Percentiles rank a stretch among this genome's conserved stretches.
Conservation (phyloP, 2,888 invertebrate species). For the Leptinotarsa rubiginosa region DNA sequence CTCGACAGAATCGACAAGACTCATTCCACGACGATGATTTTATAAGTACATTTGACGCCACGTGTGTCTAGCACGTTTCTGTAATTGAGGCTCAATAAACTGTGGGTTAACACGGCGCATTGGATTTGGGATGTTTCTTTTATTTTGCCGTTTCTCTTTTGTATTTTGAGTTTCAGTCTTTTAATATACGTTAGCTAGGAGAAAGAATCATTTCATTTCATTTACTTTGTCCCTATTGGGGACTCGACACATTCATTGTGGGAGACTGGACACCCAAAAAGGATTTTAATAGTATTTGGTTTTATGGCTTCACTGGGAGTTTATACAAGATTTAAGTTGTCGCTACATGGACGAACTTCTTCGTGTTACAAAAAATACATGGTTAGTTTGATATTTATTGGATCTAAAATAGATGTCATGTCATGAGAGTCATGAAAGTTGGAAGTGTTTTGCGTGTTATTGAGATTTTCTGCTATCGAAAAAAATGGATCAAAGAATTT, state of each 20-base stretch:
- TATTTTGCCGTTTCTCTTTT: background rate
- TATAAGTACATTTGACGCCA: constrained; percentile 42
- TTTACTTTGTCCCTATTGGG: background rate
- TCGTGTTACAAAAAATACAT: no score
- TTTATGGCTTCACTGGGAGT: background rate
- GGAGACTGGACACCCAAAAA: background rate
- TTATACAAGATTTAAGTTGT: no score
- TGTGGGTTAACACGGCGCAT: constrained; percentile 32
- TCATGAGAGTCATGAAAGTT: no score
- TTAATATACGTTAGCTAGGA: background rate
- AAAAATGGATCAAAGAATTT: no score
- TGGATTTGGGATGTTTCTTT: constrained; percentile 12
- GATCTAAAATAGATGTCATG: no score
- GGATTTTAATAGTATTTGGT: no score
- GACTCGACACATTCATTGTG: background rate
- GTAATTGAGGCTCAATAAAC: constrained; percentile 50
- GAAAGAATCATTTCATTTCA: background rate
- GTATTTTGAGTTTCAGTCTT: constrained; percentile 5
- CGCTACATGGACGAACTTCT: no score
- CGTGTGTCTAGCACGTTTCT: constrained; percentile 48
- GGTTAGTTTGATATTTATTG: no score
- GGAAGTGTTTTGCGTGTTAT: no score
- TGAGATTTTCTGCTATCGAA: no score
- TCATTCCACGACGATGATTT: constrained; percentile 35
- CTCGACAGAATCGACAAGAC: constrained; percentile 22